Conservation (phyloP, 2,113 vertebrate species). For the Aix galericulata region DNA sequence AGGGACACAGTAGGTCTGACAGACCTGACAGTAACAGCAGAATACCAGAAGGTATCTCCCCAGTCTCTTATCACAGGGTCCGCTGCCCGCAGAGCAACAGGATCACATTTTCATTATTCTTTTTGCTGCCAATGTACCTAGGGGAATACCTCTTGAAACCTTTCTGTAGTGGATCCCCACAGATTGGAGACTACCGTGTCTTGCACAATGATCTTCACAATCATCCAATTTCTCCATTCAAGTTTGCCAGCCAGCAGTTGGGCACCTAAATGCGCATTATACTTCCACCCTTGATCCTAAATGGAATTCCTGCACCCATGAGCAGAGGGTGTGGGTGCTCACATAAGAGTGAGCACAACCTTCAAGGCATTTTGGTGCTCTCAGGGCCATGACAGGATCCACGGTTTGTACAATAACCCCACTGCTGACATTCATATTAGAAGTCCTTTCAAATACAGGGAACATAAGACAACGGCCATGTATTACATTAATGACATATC, state of each 20-base stretch:
- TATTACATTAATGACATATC: background rate
- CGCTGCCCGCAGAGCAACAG: background rate
- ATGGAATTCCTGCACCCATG: background rate
- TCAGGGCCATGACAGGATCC: background rate
- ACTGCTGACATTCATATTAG: background rate
- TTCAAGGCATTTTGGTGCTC: background rate
- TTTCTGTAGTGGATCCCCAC: background rate
- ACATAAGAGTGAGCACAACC: background rate
- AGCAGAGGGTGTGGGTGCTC: background rate
- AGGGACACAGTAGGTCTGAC: background rate
- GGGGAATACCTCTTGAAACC: background rate
- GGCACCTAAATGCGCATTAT: background rate
- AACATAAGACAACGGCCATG: background rate
- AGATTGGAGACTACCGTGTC: background rate
- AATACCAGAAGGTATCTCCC: background rate
- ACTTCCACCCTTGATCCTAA: background rate
- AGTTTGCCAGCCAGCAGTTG: background rate
- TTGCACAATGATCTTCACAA: background rate
- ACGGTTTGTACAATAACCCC: background rate
- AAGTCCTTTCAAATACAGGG: background rate
- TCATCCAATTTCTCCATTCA: background rate
- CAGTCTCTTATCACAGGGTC: background rate
- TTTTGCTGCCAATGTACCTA: background rate
- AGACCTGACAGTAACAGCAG: background rate
- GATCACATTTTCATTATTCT: background rate